Conservation (phyloP, 2,797 vertebrate genomes). For the Protosalanx chinensis region DNA sequence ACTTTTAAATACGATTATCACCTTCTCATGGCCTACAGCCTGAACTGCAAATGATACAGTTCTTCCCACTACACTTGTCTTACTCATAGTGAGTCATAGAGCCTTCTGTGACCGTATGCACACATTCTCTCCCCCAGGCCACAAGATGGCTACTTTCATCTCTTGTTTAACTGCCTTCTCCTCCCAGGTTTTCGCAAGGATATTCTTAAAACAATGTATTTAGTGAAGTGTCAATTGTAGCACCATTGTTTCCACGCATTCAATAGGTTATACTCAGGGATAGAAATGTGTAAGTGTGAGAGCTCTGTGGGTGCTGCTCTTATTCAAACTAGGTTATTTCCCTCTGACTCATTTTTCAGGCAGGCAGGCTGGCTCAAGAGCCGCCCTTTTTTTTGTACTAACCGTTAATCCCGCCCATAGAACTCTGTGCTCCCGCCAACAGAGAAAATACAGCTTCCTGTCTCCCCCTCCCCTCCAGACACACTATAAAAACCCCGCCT, state of each 20-base stretch:
- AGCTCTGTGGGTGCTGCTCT: neutral
- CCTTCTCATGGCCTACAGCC: neutral
- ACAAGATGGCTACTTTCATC: neutral
- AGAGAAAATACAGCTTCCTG: neutral
- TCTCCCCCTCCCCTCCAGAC: conserved; percentile 13
- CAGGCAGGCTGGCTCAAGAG: neutral
- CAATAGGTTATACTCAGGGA: neutral
- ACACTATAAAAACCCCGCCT: conserved; percentile 13
- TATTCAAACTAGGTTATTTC: neutral
- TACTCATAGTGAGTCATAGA: neutral
- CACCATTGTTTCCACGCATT: neutral
- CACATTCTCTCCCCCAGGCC: neutral
- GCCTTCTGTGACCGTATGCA: neutral
- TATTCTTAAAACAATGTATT: neutral
- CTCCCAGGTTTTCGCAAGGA: neutral
- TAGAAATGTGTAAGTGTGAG: neutral
- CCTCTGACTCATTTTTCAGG: neutral
- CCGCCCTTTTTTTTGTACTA: conserved; percentile 12
- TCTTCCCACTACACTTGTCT: neutral
- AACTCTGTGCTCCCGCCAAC: conserved; percentile 40
- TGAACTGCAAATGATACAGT: neutral
- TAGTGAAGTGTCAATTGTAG: neutral
- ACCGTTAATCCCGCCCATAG: conserved; percentile 41
- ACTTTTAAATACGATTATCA: no score
- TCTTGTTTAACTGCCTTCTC: conserved; percentile 1